Percentiles rank a stretch among this genome's conserved stretches.
These are phyloP conservation scores for Heliothis virescens DNA, from an alignment of 1,140 invertebrate species.

Conservation along the genomic window DNA sequence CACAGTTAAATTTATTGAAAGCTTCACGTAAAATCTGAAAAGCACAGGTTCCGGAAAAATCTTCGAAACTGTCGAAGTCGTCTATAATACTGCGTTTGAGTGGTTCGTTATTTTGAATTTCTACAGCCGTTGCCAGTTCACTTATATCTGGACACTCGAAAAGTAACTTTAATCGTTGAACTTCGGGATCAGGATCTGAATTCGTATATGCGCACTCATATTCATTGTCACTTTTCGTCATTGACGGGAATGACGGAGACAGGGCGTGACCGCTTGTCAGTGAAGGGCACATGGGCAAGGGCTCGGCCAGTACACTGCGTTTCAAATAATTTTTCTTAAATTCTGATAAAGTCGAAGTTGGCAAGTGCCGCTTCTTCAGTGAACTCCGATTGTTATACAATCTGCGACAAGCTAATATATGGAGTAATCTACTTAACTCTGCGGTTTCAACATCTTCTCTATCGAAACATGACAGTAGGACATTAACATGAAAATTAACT, in stretches of 20 bases:
- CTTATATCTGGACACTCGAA: slow-evolving; percentile 80
- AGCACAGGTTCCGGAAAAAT: slow-evolving; percentile 71
- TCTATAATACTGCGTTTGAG: slow-evolving; percentile 70
- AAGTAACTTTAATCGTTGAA: slow-evolving; percentile 63
- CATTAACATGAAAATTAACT: slow-evolving; percentile 76
- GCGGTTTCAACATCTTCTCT: slow-evolving; percentile 74
- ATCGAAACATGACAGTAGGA: slow-evolving; percentile 75
- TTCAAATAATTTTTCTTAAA: slow-evolving; percentile 80
- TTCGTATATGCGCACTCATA: slow-evolving; percentile 41
- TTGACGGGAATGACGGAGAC: slow-evolving; percentile 62
- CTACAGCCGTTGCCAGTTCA: slow-evolving; percentile 76
- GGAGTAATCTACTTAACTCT: slow-evolving; percentile 71
- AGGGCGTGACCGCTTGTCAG: slow-evolving; percentile 44
- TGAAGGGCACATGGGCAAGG: slow-evolving; percentile 61
- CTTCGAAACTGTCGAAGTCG: slow-evolving; percentile 81
- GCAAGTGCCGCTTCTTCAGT: slow-evolving; percentile 66
- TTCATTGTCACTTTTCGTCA: slow-evolving; percentile 60
- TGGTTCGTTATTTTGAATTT: slow-evolving; percentile 70
- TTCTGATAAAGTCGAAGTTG: slow-evolving; percentile 65
- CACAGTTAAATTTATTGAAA: slow-evolving; percentile 80
- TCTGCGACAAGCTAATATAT: slow-evolving; percentile 77
- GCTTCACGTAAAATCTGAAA: slow-evolving; percentile 72
- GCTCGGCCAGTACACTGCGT: slow-evolving; percentile 74
- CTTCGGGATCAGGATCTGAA: slow-evolving; percentile 54
- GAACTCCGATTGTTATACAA: slow-evolving; percentile 80